A percentile compares a stretch with the other conserved stretches of the same genome.
These are phyloP conservation scores for Macroteleia sp. DNA, from an alignment of 2,888 invertebrate genomes.

Conservation along the genomic window DNA sequence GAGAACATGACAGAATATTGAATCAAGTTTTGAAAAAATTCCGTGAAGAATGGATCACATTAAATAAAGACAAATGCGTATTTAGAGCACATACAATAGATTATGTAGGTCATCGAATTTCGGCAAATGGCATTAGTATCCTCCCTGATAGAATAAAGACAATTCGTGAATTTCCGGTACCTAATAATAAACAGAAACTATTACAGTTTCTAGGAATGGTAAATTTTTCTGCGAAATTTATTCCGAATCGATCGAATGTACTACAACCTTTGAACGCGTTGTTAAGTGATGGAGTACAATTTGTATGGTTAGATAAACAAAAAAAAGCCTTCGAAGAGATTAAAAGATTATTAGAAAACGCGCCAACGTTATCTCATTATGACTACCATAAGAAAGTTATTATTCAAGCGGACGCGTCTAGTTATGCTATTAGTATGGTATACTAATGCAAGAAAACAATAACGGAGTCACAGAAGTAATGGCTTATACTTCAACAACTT, in stretches of 20 bases:
- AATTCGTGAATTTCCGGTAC: constrained; percentile 61
- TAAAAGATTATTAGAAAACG: too few relatives aligned
- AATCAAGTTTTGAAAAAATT: neutral
- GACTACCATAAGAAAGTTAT: too few relatives aligned
- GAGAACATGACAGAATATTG: constrained; percentile 63
- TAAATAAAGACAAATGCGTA: constrained; percentile 72
- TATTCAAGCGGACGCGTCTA: too few relatives aligned
- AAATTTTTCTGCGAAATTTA: constrained; percentile 65
- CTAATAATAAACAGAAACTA: constrained; percentile 64
- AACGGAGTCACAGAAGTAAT: too few relatives aligned
- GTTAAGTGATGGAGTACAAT: too few relatives aligned
- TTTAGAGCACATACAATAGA: constrained; percentile 66
- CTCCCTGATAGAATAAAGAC: constrained; percentile 56
- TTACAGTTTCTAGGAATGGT: constrained; percentile 65
- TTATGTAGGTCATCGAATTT: constrained; percentile 70
- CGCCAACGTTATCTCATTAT: too few relatives aligned
- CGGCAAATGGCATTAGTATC: constrained; percentile 57
- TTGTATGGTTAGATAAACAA: too few relatives aligned
- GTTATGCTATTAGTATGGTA: too few relatives aligned
- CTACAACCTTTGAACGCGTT: constrained; percentile 66
- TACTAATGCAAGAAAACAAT: too few relatives aligned
- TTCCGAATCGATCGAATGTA: constrained; percentile 66
- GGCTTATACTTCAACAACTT: too few relatives aligned
- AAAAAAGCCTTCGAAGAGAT: too few relatives aligned
- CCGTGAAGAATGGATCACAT: constrained; percentile 37